Base-by-base conservation (phyloP, 2,113 vertebrate species). In the Phaetusa simplex region DNA sequence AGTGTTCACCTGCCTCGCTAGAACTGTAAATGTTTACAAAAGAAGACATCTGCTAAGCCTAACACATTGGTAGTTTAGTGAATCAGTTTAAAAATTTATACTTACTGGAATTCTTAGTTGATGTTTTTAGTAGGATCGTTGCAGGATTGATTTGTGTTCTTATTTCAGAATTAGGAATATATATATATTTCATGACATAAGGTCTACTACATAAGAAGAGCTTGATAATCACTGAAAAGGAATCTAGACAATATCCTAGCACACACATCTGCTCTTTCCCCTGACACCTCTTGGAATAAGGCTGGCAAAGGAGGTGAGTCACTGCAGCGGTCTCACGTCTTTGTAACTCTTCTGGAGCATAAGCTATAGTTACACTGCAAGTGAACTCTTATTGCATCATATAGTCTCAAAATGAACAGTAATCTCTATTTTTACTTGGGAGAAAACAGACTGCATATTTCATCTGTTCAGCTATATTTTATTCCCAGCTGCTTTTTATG, bases 401-500 rank as follows among this genome's bases (percentile, higher is more conserved):
- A 81, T 21, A 93, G 89, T 59, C 95, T 92, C 94, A 86, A 97
- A 96, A 97, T 96, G 95, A 97, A 91, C 96, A 96, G 94, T 88
- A 94, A 96, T 95, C 86, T 88, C 94, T 97, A 95, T 97, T 97
- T 96, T 96, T 94, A 89, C 94, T 92, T 89, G 29, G 85, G 70
- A 96, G 94, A 86, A 96, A 96, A 97, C 79, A 95, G 94, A 97
- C 88, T 92, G 94, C 64, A 66, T 93, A 92, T 95, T 92, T 96
- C 92, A 88, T 95, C 91, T 97, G 96, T 82, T 96, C 93, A 87
- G 88, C 90, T 97, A 92, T 94, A 82, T 94, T 94, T 96, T 96
- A 95, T 90, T 93, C 95, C 95, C 91, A 93, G 96, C 66, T 97
- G 95, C 93, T 97, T 96, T 96, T 97, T 93, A 84, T 72, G 82